Base-by-base conservation (phyloP, 2,797 vertebrate species). In the Podargus strigoides region DNA sequence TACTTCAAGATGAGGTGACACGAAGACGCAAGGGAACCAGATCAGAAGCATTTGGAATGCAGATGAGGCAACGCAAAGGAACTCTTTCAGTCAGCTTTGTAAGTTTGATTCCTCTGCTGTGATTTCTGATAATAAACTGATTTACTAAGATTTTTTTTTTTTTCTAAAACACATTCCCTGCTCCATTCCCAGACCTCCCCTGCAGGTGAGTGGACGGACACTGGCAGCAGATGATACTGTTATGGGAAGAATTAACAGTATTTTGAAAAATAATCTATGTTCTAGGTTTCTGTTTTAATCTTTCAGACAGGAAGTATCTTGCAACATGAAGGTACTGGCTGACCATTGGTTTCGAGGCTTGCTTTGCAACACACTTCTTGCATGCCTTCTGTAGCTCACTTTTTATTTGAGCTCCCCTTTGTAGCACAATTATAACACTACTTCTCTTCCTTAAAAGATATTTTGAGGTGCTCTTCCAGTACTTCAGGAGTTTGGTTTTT, bases 11-110 rank as follows among this genome's bases (percentile, higher is more conserved):
- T 62, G 99, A 99, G 41, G 97, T 98, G 97, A 98, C 97, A 70
- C 98, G 98, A 96, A 99, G 98, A 93, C 98, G 99, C 95, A 98
- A 99, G 87, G 98, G 98, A 96, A 98, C 98, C 89, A 99, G 99
- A 96, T 98, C 99, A 59, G 99, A 99, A 64, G 98, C 99, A 3
- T 99, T 99, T 68, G 99, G 99, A 79, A 99, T 99, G 97, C 99
- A 99, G 97, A 99, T 99, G 99, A 98, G 98, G 93, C 99, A 99
- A 37, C 98, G 99, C 87, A 99, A 99, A 96, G 99, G 99, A 97
- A 98, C 99, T 16, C 98, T 99, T 66, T 98, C 99, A 94, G 99
- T 99, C 93, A 99, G 99, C 97, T 99, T 99, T n/a, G 99, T 99
- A 97, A 99, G 99, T 99, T 76, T 14, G 12, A 8, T 76, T 60